A percentile compares a stretch with the other conserved stretches of the same genome.
These are phyloP conservation scores for Mareca strepera DNA, from an alignment of 2,797 vertebrate species.

Conservation along the genomic window DNA sequence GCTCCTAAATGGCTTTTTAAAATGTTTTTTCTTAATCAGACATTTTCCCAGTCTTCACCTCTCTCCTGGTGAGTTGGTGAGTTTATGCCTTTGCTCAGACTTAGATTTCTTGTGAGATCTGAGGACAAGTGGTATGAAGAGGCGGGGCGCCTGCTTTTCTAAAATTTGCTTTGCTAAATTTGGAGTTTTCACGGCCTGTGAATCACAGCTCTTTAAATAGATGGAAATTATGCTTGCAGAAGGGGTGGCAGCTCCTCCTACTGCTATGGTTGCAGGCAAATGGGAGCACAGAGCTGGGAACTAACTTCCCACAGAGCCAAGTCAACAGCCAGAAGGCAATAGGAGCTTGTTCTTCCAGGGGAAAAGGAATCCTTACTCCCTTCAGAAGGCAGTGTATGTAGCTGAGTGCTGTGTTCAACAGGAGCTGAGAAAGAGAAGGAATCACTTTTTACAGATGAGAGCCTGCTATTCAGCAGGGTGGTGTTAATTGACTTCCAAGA, in stretches of 20 bases:
- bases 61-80: not conserved
- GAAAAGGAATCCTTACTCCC: not conserved
- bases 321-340: not conserved
- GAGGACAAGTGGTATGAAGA: not conserved
- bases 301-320: not conserved
- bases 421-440: not conserved
- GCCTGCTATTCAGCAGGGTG: not conserved
- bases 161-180: not conserved
- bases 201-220: conserved; percentile 17
- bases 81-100: not conserved
- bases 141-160: not conserved
- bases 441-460: not conserved
- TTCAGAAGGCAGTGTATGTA: not conserved
- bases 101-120: not conserved
- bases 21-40: conserved; percentile 34
- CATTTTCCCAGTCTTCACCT: not conserved
- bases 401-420: not conserved
- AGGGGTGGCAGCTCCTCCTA: not conserved
- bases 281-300: not conserved
- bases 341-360: not conserved
- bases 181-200: not conserved
- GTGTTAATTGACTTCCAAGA: not conserved
- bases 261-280: not conserved
- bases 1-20: not conserved
- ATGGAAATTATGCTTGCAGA: not conserved